phyloP scores from a whole-genome alignment of 2,888 invertebrate genomes.

The Drosophila acutilabella region DNA sequence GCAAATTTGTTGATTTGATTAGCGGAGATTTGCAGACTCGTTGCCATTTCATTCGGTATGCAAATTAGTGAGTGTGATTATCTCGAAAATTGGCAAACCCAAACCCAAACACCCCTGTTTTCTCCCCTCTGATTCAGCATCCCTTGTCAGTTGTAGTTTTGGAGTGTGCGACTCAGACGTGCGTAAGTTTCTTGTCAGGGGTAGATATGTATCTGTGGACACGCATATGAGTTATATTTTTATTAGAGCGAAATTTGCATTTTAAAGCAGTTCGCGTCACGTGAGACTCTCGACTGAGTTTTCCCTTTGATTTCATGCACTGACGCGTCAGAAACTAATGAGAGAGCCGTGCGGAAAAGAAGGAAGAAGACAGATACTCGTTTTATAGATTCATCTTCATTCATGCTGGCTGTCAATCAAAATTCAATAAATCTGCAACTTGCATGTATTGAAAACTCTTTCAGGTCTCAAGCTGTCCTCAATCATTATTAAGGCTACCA shows the following conservation, averaged over 20 bases:
- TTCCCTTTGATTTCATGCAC: conserved; percentile 69
- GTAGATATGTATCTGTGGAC: conserved; percentile 44
- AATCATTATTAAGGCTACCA: conserved; percentile 46
- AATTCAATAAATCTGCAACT: conserved; percentile 57
- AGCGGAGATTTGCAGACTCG: conserved; percentile 46
- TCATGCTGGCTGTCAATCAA: conserved; percentile 59
- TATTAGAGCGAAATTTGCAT: conserved; percentile 64
- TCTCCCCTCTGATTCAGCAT: conserved; percentile 5
- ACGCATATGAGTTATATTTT: conserved; percentile 51
- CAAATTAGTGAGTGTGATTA: conserved; percentile 73
- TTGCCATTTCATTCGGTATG: conserved; percentile 55
- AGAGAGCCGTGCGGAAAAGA: conserved; percentile 3
- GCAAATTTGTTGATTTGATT: conserved; percentile 64
- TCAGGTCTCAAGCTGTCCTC: conserved; percentile 33
- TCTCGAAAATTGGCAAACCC: conserved; percentile 63
- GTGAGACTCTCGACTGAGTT: conserved; percentile 48
- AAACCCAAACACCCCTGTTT: not conserved
- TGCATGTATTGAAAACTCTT: conserved; percentile 23
- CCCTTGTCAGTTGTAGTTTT: conserved; percentile 48
- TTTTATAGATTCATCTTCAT: conserved; percentile 52
- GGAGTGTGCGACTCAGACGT: conserved; percentile 49
- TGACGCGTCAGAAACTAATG: conserved; percentile 57
- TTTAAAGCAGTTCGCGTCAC: conserved; percentile 67
- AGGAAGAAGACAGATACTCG: conserved; percentile 3
- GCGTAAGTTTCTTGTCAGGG: conserved; percentile 53